Evolutionary conservation across 2,888 invertebrate species (phyloP), one percentile per base, ranked within the genome.

Genomic region (Eupithecia tripunctaria): DNA sequence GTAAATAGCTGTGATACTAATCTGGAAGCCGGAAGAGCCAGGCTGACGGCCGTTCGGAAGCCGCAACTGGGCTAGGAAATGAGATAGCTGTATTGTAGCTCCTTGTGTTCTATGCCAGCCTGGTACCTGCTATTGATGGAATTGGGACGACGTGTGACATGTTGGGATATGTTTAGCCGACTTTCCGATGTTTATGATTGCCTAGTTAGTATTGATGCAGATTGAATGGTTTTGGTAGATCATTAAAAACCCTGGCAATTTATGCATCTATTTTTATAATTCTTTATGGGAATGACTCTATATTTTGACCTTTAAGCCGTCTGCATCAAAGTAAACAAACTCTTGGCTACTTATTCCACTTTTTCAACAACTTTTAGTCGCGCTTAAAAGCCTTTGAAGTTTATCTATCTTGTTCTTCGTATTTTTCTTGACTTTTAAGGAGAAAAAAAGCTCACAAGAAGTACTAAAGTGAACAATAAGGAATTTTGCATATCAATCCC

Each of bases 1-100:
- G 93, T 91, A 93, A 91, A 91, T 90, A 86, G 88, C 88, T 82
- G 89, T 90, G 94, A 94, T 94, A 92, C 90, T 93, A 93, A 94
- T 94, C 94, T 93, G 86, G 82, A 90, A 93, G 93, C 93, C 93
- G 94, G 94, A 94, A 88, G 89, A 86, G 86, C 87, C 86, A 86
- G 85, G 91, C 90, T 90, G 90, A 89, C 92, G 93, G 90, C 89
- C 86, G 87, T 88, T 91, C 93, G 93, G 93, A 93, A 92, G 83
- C 91, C 89, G 86, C 92, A 91, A 93, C 93, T 92, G 93, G 91
- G 93, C 91, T 94, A 93, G 94, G 94, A 94, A 94, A 94, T 94
- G 94, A 94, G 94, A 94, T 94, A 94, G 92, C 88, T 90, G 89
- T 88, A 71, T 68, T 73, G 87, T 88, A 91, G 87, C 90, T 89